phyloP scores from a whole-genome alignment of 2,113 vertebrate species.

The Vidua macroura region DNA sequence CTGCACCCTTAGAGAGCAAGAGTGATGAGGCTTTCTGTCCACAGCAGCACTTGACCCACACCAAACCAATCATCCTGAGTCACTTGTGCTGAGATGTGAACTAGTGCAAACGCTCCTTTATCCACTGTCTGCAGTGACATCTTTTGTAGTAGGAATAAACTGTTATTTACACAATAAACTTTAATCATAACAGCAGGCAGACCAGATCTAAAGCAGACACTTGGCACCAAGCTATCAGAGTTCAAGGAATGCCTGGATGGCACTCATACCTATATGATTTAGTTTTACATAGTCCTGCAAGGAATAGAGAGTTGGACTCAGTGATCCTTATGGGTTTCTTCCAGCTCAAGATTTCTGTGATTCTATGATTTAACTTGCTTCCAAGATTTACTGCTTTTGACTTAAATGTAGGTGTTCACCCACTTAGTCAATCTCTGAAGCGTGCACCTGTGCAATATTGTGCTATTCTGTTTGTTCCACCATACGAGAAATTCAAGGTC shows the following conservation, averaged over 20 bases:
- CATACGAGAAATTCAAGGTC: neutral
- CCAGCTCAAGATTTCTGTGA: neutral
- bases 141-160: neutral
- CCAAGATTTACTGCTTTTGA: neutral
- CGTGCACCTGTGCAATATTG: neutral
- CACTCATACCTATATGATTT: neutral
- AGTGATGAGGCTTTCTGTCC: neutral
- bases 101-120: neutral
- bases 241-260: neutral
- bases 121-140: neutral
- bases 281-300: accelerated
- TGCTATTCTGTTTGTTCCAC: neutral
- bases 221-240: neutral
- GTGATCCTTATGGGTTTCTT: neutral
- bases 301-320: neutral
- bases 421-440: neutral
- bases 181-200: neutral
- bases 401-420: neutral
- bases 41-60: neutral
- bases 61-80: neutral
- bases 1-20: neutral
- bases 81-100: neutral
- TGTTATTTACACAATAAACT: neutral
- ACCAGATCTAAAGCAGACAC: neutral
- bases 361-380: neutral